Base-by-base conservation (phyloP, 2,797 vertebrate species). In the Typhlichthys eigenmanni region DNA sequence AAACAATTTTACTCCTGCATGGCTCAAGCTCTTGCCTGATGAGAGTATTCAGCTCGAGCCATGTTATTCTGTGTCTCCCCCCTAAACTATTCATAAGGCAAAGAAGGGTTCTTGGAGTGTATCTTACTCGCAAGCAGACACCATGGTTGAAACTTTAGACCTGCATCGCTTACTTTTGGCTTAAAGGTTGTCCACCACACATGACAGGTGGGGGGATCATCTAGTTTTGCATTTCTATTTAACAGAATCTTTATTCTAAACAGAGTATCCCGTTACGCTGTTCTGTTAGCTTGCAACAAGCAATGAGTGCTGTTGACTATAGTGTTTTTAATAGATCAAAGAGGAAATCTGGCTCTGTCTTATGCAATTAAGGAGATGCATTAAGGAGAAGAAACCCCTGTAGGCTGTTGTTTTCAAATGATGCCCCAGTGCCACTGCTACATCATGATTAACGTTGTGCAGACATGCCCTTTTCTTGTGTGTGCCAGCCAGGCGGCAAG, bases 331-430 rank as follows among this genome's bases (percentile, higher is more conserved):
- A 89, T 85, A 92, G 90, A 93, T 93, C 88, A 93, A 92, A 92
- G 87, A 75, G 59, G 75, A 81, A 91, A 91, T 91, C 83, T 90
- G 87, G 86, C 87, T 78, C 88, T 91, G 89, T 92, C 90, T 92
- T 92, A 81, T 83, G 87, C 89, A 92, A 92, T 92, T 91, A 92
- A 89, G 86, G 79, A 83, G 85, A 83, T 73, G 84, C 87, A 91
- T 92, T 93, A 92, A 91, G 89, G 90, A 89, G 88, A 91, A 88
- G 88, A 91, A 92, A 90, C 85, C 85, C 86, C 88, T 88, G 87
- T 85, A 83, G 90, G 87, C 85, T 90, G 86, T 90, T 90, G 85
- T 91, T 91, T 89, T 88, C 81, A 87, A 87, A 89, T 83, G 87
- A 87, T 87, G 84, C 85, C 87, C 90, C 81, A 80, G 68, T 85